Base-by-base conservation (phyloP, 2,888 invertebrate species). In the Isoperla grammatica region DNA sequence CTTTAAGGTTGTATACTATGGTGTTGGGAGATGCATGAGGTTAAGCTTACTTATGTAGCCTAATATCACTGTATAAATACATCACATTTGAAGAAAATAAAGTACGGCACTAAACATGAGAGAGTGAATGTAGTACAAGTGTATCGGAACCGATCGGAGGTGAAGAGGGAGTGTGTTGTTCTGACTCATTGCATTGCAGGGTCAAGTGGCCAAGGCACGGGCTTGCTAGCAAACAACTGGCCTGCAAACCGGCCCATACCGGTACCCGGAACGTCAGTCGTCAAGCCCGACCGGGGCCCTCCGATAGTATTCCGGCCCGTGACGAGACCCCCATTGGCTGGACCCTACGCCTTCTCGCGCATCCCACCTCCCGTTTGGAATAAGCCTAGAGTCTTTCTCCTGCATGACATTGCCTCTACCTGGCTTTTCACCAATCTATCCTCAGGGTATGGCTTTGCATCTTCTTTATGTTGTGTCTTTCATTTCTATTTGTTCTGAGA, bases 261-360 rank as follows among this genome's bases (percentile, higher is more conserved):
- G 17, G 60, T 61, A 20, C 66, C 69, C 37, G 70, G 68, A 42
- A 60, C 59, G 37, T 62, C 68, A n/a, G 67, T 68, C 11, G 56
- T 70, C 62, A 70, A 70, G 68, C 77, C 79, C 62, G 79, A 79
- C 69, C 73, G 76, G 66, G 80, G 80, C 65, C 79, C 79, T 54
- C 74, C 78, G 54, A 74, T 76, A 67, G 74, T 69, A 67, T 73
- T 48, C 63, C 67, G 63, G 56, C 75, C 78, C 57, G 74, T 75
- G 67, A 74, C 70, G 67, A 72, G 90, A 65, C 88, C 91, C 12
- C 91, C 93, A 12, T 76, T 87, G 67, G 92, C 91, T 15, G 94
- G 93, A 23, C 93, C 92, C 29, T 94, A 90, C 73, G 93, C 93
- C 59, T 94, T 93, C 79, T 92, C 92, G 69, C 82, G 90, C 59